Percentiles rank a stretch among this genome's conserved stretches.
Evolutionary conservation across 2,888 invertebrate species (phyloP).

Genomic region (Empis stercorea): DNA sequence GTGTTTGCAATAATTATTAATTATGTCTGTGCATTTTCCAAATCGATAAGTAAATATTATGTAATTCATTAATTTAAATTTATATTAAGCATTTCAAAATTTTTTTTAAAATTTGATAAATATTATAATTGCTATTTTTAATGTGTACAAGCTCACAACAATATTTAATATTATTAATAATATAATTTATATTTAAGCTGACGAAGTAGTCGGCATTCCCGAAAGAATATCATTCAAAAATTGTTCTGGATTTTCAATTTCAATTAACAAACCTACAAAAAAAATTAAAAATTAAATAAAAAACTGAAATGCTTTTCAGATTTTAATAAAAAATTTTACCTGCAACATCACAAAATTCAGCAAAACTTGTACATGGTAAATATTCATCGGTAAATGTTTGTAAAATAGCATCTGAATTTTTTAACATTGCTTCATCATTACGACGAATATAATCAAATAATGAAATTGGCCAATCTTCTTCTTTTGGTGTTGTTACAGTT

Average conservation of each 20-base stretch:
- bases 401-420: conserved; percentile 74
- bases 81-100: neutral
- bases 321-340: conserved; percentile 35
- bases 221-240: conserved; percentile 29
- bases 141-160: too few relatives aligned
- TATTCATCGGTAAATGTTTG: conserved; percentile 75
- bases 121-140: neutral
- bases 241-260: conserved; percentile 31
- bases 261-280: conserved; percentile 26
- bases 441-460: conserved; percentile 88
- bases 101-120: neutral
- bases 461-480: conserved; percentile 79
- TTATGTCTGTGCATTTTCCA: too few relatives aligned
- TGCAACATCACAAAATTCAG: conserved; percentile 86
- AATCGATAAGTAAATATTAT: too few relatives aligned
- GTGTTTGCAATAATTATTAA: too few relatives aligned
- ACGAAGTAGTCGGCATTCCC: conserved; percentile 26
- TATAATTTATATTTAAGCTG: conserved; percentile 19
- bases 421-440: conserved; percentile 82
- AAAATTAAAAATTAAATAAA: neutral
- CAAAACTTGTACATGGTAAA: conserved; percentile 77
- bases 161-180: neutral
- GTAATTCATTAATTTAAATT: neutral
- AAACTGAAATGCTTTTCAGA: neutral
- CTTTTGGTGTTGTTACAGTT: conserved; percentile 59